Base-by-base conservation (phyloP, 2,797 vertebrate species). In the Cyclopterus lumpus region DNA sequence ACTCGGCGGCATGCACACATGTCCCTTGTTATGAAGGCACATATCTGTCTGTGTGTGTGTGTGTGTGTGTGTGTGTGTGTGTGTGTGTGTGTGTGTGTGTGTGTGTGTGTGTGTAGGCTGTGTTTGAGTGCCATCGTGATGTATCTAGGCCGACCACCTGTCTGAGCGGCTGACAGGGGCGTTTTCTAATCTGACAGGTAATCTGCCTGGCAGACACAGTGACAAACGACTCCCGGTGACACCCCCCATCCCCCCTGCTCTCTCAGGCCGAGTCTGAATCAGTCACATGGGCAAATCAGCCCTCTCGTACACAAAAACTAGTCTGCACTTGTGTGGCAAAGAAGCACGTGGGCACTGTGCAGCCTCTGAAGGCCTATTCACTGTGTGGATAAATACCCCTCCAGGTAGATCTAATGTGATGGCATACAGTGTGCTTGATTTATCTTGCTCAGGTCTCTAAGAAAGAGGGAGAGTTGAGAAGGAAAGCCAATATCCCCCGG, bases 151-250 rank as follows among this genome's bases (percentile, higher is more conserved):
- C 61, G 81, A 71, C 82, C 88, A 88, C 85, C 85, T 91, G 92
- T 89, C 87, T 85, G 85, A 78, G 85, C 40, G 63, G 64, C 87
- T 93, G 92, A 93, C 88, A 71, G 87, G 84, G 88, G 85, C 77
- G 80, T 90, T 89, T 88, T 91, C 84, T 94, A 94, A 94, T 93
- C 93, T 94, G 94, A 94, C 92, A 93, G 91, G 86, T 94, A 92
- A 94, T 95, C 94, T 93, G 85, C 89, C 75, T 71, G 20, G 75
- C 77, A 88, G 91, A 93, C 89, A 84, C 79, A 8, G 72, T 93
- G 92, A 94, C 91, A 91, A 93, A 94, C 49, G 82, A 89, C 81
- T 87, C 80, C 53, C 61, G 44, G 67, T 78, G 81, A 83, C 79
- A 83, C 68, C 74, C 60, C 69, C 67, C 68, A 22, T 55, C 46